Evolutionary conservation across 2,888 invertebrate species (phyloP).

Genomic region (Nyleta sp.): DNA sequence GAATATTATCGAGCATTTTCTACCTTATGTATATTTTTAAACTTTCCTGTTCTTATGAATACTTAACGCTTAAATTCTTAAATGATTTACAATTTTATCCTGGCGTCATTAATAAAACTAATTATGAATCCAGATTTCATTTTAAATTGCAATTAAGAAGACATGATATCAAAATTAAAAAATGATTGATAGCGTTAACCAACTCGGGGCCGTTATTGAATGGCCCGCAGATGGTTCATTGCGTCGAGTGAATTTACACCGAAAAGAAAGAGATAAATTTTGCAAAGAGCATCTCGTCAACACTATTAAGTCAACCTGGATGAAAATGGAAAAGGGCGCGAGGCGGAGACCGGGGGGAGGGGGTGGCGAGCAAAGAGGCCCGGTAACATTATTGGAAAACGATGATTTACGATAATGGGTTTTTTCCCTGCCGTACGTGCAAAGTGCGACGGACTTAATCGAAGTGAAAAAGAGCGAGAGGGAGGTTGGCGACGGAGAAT

Average conservation of each 20-base stretch:
- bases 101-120: no score
- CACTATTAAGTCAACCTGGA: constrained; percentile 60
- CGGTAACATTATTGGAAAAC: constrained; percentile 84
- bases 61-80: no score
- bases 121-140: no score
- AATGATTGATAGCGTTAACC: constrained; percentile 28
- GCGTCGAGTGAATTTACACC: constrained; percentile 49
- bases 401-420: constrained; percentile 86
- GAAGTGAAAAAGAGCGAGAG: constrained; percentile 61
- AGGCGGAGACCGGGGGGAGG: constrained; percentile 39
- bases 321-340: constrained; percentile 64
- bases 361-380: constrained; percentile 75
- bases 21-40: no score
- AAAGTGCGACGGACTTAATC: constrained; percentile 67
- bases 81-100: no score
- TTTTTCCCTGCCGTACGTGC: constrained; percentile 70
- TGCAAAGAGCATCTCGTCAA: constrained; percentile 58
- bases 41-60: no score
- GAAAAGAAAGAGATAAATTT: constrained; percentile 59
- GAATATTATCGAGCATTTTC: no score
- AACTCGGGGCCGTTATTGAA: constrained; percentile 33
- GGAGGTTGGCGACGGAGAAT: constrained; percentile 64
- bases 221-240: constrained; percentile 48
- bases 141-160: no score
- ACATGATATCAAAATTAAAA: no score